Evolutionary conservation across 2,888 invertebrate species (phyloP).

Genomic region (Sipha maydis): DNA sequence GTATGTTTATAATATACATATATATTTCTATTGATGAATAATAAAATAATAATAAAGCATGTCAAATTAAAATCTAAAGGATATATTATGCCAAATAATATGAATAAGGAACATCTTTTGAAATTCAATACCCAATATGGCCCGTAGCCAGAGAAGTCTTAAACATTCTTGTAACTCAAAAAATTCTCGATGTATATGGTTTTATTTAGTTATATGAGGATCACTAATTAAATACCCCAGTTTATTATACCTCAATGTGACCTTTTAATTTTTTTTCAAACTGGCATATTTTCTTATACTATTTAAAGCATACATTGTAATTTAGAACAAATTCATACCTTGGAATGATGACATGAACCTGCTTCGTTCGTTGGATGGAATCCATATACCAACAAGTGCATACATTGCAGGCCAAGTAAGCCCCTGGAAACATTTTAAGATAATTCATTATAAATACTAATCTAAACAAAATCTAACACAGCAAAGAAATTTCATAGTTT

Average conservation of each 20-base stretch:
- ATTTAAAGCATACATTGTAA: constrained; percentile 45
- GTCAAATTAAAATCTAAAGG: constrained; percentile 13
- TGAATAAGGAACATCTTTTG: not conserved
- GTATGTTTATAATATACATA: no score
- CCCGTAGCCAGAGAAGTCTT: not conserved
- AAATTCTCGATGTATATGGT: not conserved
- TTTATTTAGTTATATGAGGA: constrained; percentile 26
- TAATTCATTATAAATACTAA: constrained; percentile 4
- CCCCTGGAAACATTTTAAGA: constrained; percentile 69
- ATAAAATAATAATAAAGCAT: not conserved
- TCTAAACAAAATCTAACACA: not conserved
- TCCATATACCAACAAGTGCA: constrained; percentile 79
- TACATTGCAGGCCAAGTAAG: constrained; percentile 83
- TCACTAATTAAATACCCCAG: constrained; percentile 38
- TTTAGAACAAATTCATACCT: constrained; percentile 68
- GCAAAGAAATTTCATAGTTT: not conserved
- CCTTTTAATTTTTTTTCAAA: constrained; percentile 48
- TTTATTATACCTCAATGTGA: constrained; percentile 42
- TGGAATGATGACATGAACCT: constrained; percentile 82
- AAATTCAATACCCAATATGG: constrained; percentile 49
- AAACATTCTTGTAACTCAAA: constrained; percentile 18
- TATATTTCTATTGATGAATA: not conserved
- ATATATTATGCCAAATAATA: constrained; percentile 29
- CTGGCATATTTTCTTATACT: constrained; percentile 47
- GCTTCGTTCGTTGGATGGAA: constrained; percentile 77